phyloP scores from a whole-genome alignment of 2,888 invertebrate species.

The Rapana venosa region DNA sequence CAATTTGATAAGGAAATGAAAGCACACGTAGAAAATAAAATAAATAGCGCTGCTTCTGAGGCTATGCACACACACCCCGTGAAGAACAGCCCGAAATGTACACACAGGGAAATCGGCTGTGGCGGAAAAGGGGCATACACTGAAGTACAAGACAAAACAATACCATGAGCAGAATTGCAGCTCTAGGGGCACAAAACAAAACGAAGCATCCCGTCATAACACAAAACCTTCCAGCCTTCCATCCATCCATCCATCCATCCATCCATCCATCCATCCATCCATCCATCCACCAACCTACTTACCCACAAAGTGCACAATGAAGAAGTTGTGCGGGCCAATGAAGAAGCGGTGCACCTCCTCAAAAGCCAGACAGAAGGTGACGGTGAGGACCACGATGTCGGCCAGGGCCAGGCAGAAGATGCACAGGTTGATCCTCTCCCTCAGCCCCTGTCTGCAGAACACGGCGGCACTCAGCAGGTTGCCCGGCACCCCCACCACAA shows the following conservation, averaged over 20 bases:
- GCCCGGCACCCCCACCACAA: slow-evolving; percentile 1
- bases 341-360: neutral
- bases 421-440: slow-evolving; percentile 33
- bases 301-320: neutral
- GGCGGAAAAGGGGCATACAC: neutral
- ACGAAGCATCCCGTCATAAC: neutral
- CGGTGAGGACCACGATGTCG: slow-evolving; percentile 9
- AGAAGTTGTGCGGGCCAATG: neutral
- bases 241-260: slow-evolving; percentile 6
- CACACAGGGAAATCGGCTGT: too few relatives aligned
- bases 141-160: neutral
- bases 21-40: too few relatives aligned
- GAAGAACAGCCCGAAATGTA: too few relatives aligned
- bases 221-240: neutral
- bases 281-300: neutral
- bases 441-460: slow-evolving; percentile 29
- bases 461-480: slow-evolving; percentile 22
- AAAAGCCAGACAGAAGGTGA: neutral
- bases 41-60: too few relatives aligned
- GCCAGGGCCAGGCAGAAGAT: slow-evolving; percentile 30
- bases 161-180: neutral
- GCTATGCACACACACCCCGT: too few relatives aligned
- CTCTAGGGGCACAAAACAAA: neutral
- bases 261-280: slow-evolving; percentile 26
- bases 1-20: too few relatives aligned